Evolutionary conservation across 2,113 vertebrate species (phyloP), one percentile per base, ranked within the genome.

Genomic region (Ptychochromis oligacanthus): DNA sequence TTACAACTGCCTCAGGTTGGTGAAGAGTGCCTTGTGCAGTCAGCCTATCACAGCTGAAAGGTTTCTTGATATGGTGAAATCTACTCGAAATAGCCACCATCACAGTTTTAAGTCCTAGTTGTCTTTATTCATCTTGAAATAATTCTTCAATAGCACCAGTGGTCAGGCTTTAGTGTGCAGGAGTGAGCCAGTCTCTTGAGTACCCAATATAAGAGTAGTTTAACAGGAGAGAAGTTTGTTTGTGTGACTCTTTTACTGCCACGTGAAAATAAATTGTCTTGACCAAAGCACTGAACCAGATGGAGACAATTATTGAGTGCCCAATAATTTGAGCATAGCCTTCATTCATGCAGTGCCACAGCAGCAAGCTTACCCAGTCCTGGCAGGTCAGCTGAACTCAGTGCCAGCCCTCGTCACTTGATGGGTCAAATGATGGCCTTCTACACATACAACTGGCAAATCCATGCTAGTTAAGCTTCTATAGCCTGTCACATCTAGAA

Each of bases 1-100:
- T 72, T 72, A 72, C 67, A n/a, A 54, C 26, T 72, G 26, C 43
- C 67, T 72, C 46, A 54, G 46, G 26, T 72, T 72, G 67, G 31
- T 15, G 4, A 31, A 54, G 46, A 10, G 67, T 31, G 46, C 54
- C 26, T 72, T 54, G 67, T 54, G 67, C 24, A 54, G 20, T 72
- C 4, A 2, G 26, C 18, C 67, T 54, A 54, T 34, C 46, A 54
- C 67, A 72, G 67, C 67, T n/a, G 67, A 72, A 54, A 54, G 46
- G 11, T 72, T 54, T 72, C 46, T 54, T 72, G 67, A 54, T 54
- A 72, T 14, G n/a, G 26, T 34, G 67, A 54, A 52, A 54, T 31
- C 67, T 72, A 72, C 67, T 72, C 31, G 18, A 54, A 72, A 72
- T 72, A 72, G 31, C 46, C 67, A 54, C 46, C 67, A 54, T 54